Evolutionary conservation across 2,888 invertebrate genomes (phyloP), one percentile per base, ranked within the genome.

Genomic region (Lycia hirtaria): DNA sequence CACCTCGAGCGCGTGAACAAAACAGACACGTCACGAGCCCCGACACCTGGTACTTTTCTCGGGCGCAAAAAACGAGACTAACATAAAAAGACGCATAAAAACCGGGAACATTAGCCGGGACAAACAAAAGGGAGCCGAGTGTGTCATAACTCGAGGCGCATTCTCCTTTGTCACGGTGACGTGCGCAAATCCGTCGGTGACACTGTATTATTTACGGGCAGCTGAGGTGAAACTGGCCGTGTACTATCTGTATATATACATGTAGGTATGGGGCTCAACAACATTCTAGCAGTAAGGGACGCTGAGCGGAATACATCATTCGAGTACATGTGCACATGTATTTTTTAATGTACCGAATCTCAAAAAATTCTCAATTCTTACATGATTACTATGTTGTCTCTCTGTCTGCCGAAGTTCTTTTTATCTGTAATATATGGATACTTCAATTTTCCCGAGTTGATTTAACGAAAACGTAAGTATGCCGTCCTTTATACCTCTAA

Each of bases 61-160:
- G 72, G 70, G 73, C 56, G 68, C 67, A 66, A 74, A 71, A 76
- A 69, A 71, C 72, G 75, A 60, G 60, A 56, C 58, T 65, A 60
- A 65, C 59, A 68, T 68, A 71, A 69, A 67, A 69, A 72, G 54
- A 52, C 47, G 32, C 50, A 60, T 76, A 84, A 83, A 82, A 81
- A 83, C 78, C 71, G 76, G 72, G 67, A 75, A 74, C 83, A 85
- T 84, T 83, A 83, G 78, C 79, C 83, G n/a, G n/a, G n/a, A n/a
- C n/a, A 84, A 85, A 87, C 88, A 88, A 89, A 87, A 85, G 85
- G 76, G 78, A 78, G 77, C 81, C 85, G 76, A 80, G 84, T 80
- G 84, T 85, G 88, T 85, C 85, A 85, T 85, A 86, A 84, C 84
- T 84, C 81, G 78, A 74, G 77, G 81, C 80, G 78, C 81, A 82